Evolutionary conservation across 2,113 vertebrate species (phyloP).

Genomic region (Gulo gulo): DNA sequence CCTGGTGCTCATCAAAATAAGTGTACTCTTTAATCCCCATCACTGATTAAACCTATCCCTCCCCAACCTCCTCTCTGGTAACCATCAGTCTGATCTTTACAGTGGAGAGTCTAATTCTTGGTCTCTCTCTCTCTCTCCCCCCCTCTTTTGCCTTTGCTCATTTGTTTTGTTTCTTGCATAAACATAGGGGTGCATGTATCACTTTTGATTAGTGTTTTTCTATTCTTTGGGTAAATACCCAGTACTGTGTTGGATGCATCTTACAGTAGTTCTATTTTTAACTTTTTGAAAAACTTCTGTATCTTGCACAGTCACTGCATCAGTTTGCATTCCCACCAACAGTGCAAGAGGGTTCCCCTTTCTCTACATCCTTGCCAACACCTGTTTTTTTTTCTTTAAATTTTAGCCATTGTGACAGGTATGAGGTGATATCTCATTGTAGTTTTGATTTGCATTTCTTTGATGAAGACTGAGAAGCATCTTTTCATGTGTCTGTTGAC

Average conservation of each 20-base stretch:
- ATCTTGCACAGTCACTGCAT: neutral
- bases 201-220: neutral
- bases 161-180: neutral
- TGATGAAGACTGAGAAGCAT: neutral
- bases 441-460: neutral
- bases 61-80: neutral
- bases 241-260: neutral
- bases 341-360: neutral
- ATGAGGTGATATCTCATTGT: neutral
- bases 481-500: neutral
- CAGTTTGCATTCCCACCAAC: neutral
- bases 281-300: neutral
- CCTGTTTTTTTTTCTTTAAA: neutral
- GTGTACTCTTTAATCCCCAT: neutral
- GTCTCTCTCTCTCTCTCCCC: neutral
- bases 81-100: neutral
- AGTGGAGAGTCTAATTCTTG: neutral
- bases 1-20: neutral
- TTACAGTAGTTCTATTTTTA: neutral
- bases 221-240: neutral
- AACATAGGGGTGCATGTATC: neutral
- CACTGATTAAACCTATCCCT: neutral
- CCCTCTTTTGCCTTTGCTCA: neutral
- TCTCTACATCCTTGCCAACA: neutral
- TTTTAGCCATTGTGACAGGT: neutral